Evolutionary conservation across 2,797 vertebrate genomes (phyloP).

Genomic region (Pangasius djambal): DNA sequence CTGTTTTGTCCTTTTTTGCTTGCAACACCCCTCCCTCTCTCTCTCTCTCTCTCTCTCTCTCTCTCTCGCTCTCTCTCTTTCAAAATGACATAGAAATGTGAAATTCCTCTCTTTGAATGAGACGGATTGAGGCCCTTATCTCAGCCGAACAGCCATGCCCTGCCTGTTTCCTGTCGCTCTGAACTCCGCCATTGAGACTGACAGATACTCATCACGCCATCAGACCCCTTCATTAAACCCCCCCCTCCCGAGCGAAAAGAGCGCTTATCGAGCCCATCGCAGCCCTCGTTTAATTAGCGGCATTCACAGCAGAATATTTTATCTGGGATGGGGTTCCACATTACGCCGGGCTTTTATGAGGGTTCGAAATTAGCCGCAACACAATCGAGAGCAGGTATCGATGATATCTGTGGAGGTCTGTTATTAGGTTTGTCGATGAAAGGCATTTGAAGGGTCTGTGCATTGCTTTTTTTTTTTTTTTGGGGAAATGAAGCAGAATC

Average conservation of each 20-base stretch:
- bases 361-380: conserved; percentile 32
- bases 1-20: conserved; percentile 42
- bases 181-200: conserved; percentile 65
- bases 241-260: conserved; percentile 53
- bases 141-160: conserved; percentile 43
- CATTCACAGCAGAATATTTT: conserved; percentile 48
- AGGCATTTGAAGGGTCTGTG: conserved; percentile 14
- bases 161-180: conserved; percentile 43
- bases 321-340: conserved; percentile 24
- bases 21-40: conserved; percentile 6
- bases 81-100: conserved; percentile 13
- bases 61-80: background rate
- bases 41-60: background rate
- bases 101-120: conserved; percentile 34
- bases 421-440: conserved; percentile 39
- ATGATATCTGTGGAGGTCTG: conserved; percentile 26
- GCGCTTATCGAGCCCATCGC: conserved; percentile 66
- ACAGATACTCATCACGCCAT: conserved; percentile 79
- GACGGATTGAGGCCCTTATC: conserved; percentile 54
- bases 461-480: background rate
- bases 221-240: conserved; percentile 76
- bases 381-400: conserved; percentile 12
- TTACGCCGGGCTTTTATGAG: conserved; percentile 11
- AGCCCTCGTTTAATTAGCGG: conserved; percentile 75
- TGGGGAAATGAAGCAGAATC: conserved; percentile 8